These are phyloP conservation scores for Caenorhabditis plicata DNA, from an alignment of 2,888 invertebrate species.

Conservation along the genomic window DNA sequence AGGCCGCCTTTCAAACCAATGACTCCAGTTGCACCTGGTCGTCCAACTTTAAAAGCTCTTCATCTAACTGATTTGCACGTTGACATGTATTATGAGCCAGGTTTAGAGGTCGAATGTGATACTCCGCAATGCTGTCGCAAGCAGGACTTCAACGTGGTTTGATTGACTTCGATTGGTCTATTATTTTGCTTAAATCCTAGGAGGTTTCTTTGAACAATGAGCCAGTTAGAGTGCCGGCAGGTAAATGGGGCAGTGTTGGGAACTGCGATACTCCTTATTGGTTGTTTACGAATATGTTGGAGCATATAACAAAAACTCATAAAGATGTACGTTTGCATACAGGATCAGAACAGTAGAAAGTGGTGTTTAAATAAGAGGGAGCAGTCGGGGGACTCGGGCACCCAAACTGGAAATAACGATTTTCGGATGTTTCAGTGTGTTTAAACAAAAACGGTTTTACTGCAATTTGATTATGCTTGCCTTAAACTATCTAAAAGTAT, in stretches of 20 bases:
- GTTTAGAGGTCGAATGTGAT: conserved; percentile 80
- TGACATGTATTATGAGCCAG: conserved; percentile 45
- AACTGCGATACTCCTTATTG: conserved; percentile 59
- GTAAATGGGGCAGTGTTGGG: conserved; percentile 53
- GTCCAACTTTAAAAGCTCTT: conserved; percentile 48
- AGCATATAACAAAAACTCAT: conserved; percentile 42
- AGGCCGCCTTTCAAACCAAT: conserved; percentile 38
- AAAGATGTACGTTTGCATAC: conserved; percentile 25
- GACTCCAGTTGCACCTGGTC: conserved; percentile 21
- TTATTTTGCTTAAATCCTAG: neutral
- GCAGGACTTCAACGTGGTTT: conserved; percentile 28
- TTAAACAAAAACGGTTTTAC: too few species aligned
- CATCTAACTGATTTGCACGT: conserved; percentile 58
- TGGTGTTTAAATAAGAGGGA: too few species aligned
- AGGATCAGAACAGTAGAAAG: conserved; percentile 3
- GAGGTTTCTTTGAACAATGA: conserved; percentile 27
- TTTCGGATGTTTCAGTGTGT: too few species aligned
- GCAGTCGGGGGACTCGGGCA: too few species aligned
- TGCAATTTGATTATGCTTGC: too few species aligned
- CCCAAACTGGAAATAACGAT: too few species aligned
- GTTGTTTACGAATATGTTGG: conserved; percentile 54
- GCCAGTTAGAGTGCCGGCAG: conserved; percentile 35
- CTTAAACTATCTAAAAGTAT: too few species aligned
- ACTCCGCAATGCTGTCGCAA: conserved; percentile 86
- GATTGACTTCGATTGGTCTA: neutral